Conservation (phyloP, 1,140 invertebrate species). For the Caenorhabditis tropicalis region DNA sequence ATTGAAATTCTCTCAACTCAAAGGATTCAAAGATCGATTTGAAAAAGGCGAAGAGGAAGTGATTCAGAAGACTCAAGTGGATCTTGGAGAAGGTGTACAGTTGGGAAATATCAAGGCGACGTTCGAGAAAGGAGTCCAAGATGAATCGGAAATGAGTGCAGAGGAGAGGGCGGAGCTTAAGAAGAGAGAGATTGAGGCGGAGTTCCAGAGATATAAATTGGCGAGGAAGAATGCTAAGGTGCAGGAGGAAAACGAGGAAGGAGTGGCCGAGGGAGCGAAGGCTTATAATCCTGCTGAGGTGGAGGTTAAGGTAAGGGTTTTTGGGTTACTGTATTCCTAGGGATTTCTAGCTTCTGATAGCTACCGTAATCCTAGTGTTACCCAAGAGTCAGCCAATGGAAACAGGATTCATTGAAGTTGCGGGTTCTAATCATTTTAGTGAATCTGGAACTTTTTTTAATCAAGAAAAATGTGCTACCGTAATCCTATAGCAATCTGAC, state of each 20-base stretch:
- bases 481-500: too few species aligned
- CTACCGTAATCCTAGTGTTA: too few species aligned
- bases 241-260: slow-evolving; percentile 35
- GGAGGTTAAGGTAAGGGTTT: slow-evolving; percentile 43
- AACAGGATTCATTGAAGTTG: too few species aligned
- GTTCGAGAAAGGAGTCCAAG: slow-evolving; percentile 60
- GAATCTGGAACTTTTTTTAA: slow-evolving; percentile 62
- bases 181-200: slow-evolving; percentile 70
- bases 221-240: slow-evolving; percentile 61
- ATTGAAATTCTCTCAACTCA: slow-evolving; percentile 59
- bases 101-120: slow-evolving; percentile 68
- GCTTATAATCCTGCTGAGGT: slow-evolving; percentile 45
- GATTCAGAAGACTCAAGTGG: slow-evolving; percentile 61
- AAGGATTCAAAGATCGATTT: slow-evolving; percentile 69
- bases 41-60: slow-evolving; percentile 64
- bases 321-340: too few species aligned
- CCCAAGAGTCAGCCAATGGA: too few species aligned
- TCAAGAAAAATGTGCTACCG: too few species aligned
- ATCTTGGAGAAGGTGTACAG: slow-evolving; percentile 66
- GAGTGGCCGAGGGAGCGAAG: slow-evolving; percentile 41
- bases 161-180: slow-evolving; percentile 70
- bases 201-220: slow-evolving; percentile 71
- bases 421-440: not conserved
- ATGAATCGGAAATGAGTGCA: slow-evolving; percentile 68
- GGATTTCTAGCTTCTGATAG: too few species aligned